Percentiles rank a stretch among this genome's conserved stretches.
Conservation (phyloP, 1,140 invertebrate species). For the Cotesia vestalis region DNA sequence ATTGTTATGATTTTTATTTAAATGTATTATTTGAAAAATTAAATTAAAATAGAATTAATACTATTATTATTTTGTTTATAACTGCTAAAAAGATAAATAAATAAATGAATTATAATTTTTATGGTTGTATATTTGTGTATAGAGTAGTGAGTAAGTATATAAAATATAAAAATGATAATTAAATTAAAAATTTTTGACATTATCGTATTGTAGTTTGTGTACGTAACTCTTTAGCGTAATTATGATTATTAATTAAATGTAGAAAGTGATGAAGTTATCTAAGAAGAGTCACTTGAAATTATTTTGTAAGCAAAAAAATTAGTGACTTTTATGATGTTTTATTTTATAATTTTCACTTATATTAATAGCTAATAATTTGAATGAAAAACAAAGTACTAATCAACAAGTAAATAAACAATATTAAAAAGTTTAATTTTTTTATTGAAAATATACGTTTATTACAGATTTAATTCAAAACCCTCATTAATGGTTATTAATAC, state of each 20-base stretch:
- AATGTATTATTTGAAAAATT: neutral
- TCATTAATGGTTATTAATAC: neutral
- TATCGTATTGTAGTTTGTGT: constrained; percentile 1
- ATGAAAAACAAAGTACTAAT: neutral
- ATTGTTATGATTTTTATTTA: neutral
- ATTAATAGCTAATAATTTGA: neutral
- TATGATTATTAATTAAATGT: constrained; percentile 27
- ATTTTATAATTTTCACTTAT: constrained; percentile 18
- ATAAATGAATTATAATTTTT: constrained; percentile 59
- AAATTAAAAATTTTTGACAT: constrained; percentile 50
- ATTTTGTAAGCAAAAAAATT: constrained; percentile 37
- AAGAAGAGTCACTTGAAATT: constrained; percentile 43
- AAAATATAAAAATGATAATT: constrained; percentile 60
- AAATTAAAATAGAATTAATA: constrained; percentile 1
- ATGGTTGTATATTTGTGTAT: constrained; percentile 65
- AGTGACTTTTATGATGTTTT: constrained; percentile 35
- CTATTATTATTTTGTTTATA: constrained; percentile 10
- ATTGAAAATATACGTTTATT: constrained; percentile 38
- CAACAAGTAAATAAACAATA: neutral
- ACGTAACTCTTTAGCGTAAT: constrained; percentile 34
- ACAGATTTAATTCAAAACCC: neutral
- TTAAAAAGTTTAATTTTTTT: constrained; percentile 29
- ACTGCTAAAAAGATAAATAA: constrained; percentile 36
- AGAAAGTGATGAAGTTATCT: constrained; percentile 43
- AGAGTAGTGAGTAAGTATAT: constrained; percentile 61